phyloP scores from a whole-genome alignment of 35 echinoderm and acorn worm genomes.

The Anneissia japonica region DNA sequence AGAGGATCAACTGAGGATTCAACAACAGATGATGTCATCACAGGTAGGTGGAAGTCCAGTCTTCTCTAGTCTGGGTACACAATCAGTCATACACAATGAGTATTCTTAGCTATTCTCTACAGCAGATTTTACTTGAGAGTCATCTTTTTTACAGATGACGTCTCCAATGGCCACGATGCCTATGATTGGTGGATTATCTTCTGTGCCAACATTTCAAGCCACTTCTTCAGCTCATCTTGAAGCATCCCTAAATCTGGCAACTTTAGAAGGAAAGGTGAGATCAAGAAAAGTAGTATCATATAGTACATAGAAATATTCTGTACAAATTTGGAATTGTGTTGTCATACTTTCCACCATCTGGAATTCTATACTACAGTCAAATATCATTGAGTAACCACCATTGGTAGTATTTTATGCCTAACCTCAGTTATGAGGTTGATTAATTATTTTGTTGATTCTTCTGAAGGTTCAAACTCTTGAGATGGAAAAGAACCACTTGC shows the following conservation, averaged over 20 bases:
- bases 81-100: no score
- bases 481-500: neutral
- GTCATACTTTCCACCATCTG: no score
- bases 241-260: neutral
- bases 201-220: neutral
- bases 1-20: slow-evolving; percentile 3
- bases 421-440: no score
- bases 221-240: neutral
- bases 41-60: neutral
- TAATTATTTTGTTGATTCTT: no score
- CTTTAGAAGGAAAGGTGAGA: neutral
- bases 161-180: neutral
- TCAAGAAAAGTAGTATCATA: neutral
- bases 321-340: neutral
- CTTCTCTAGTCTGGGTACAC: neutral
- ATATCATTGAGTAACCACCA: no score
- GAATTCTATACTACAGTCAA: no score
- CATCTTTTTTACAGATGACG: neutral
- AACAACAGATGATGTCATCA: slow-evolving; percentile 6
- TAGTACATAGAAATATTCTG: neutral
- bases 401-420: no score
- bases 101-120: neutral
- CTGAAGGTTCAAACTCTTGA: neutral
- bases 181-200: neutral
- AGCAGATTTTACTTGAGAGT: neutral